Conservation (phyloP, 2,888 invertebrate genomes). For the Caenorhabditis becei region DNA sequence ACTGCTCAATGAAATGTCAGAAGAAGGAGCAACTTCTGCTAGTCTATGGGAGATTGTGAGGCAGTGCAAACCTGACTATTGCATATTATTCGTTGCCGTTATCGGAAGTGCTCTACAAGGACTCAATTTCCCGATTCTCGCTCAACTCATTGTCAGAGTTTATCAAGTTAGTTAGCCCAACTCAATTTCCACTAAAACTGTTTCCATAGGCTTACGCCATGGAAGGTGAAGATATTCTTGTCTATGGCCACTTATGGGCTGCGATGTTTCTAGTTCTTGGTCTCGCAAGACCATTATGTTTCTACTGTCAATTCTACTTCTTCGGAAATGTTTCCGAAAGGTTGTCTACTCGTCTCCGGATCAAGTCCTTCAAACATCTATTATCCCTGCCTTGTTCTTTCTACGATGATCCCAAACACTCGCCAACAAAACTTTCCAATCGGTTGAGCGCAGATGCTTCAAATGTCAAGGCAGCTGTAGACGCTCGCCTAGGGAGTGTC, state of each 20-base stretch:
- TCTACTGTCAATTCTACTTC: constrained; percentile 71
- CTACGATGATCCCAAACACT: constrained; percentile 82
- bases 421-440: constrained; percentile 82
- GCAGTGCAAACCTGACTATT: constrained; percentile 82
- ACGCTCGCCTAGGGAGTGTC: constrained; percentile 47
- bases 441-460: constrained; percentile 83
- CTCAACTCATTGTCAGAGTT: constrained; percentile 64
- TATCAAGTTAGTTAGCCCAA: constrained; percentile 9
- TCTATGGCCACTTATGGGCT: constrained; percentile 83
- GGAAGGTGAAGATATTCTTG: constrained; percentile 77
- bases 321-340: constrained; percentile 81
- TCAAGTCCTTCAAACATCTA: constrained; percentile 81
- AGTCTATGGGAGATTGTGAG: constrained; percentile 74
- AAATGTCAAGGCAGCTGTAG: constrained; percentile 81
- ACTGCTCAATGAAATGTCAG: no score
- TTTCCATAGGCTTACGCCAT: constrained; percentile 35
- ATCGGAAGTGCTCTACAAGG: constrained; percentile 82
- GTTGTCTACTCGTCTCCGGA: constrained; percentile 81
- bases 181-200: no score
- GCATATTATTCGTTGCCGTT: constrained; percentile 81
- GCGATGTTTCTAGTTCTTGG: constrained; percentile 82
- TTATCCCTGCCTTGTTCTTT: constrained; percentile 82
- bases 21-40: no score
- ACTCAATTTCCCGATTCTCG: constrained; percentile 83
- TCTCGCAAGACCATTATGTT: constrained; percentile 75